Evolutionary conservation across 2,797 vertebrate species (phyloP).

Genomic region (Melanotaenia maccullochi): DNA sequence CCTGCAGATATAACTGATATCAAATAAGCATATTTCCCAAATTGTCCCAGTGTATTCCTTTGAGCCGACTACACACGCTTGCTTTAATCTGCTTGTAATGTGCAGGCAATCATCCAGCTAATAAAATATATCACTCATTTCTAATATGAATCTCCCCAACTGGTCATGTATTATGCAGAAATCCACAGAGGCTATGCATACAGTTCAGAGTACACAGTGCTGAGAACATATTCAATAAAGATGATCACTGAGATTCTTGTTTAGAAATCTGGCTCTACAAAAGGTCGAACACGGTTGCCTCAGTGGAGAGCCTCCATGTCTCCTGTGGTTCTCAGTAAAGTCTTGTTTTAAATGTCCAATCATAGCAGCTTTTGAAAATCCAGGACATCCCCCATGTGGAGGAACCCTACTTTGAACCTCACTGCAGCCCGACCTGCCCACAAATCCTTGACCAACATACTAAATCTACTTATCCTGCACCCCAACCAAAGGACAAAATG

Average conservation of each 20-base stretch:
- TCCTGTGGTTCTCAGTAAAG: constrained; percentile 21
- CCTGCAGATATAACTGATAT: background rate
- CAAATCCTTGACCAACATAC: constrained; percentile 58
- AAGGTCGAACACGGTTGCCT: constrained; percentile 31
- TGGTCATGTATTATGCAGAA: constrained; percentile 37
- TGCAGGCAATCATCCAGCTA: background rate
- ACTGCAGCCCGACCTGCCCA: constrained; percentile 40
- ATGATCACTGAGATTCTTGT: constrained; percentile 17
- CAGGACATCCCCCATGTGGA: constrained; percentile 66
- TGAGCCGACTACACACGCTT: constrained; percentile 1
- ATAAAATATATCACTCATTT: constrained; percentile 20
- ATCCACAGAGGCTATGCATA: constrained; percentile 29
- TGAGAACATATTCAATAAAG: constrained; percentile 26
- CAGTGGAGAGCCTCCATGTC: background rate
- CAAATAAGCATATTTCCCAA: constrained; percentile 10
- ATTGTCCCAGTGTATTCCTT: background rate
- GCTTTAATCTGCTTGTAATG: constrained; percentile 7
- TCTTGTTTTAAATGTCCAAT: constrained; percentile 47
- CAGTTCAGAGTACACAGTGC: constrained; percentile 7
- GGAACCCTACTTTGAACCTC: constrained; percentile 44
- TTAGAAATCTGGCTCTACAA: constrained; percentile 24
- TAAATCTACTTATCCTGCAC: constrained; percentile 55
- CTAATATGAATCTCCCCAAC: constrained; percentile 17
- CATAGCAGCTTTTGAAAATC: constrained; percentile 55
- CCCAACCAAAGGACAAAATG: constrained; percentile 43